Conservation (phyloP, 2,797 vertebrate species). For the Poeciliopsis infans region DNA sequence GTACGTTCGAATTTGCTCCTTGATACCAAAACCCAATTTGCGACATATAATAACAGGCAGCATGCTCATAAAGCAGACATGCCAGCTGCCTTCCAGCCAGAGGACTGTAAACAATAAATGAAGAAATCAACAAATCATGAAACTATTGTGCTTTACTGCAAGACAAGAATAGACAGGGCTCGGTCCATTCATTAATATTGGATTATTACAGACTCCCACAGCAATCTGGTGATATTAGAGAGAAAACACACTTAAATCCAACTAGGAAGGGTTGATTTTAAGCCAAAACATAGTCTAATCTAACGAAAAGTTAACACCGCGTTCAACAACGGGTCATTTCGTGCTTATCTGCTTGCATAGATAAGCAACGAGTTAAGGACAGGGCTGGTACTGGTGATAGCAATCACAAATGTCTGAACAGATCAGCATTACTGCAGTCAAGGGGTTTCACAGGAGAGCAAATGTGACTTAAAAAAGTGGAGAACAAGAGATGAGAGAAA, state of each 20-base stretch:
- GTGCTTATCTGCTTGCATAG: slow-evolving; percentile 41
- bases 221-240: slow-evolving; percentile 42
- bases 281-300: slow-evolving; percentile 26
- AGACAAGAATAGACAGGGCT: slow-evolving; percentile 24
- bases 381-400: slow-evolving; percentile 39
- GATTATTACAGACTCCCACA: slow-evolving; percentile 37
- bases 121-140: slow-evolving; percentile 54
- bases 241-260: slow-evolving; percentile 40
- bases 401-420: slow-evolving; percentile 28
- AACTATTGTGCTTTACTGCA: slow-evolving; percentile 34
- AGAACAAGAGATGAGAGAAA: background rate
- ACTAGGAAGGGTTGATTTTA: slow-evolving; percentile 50
- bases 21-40: slow-evolving; percentile 69
- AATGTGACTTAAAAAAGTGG: background rate
- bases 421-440: slow-evolving; percentile 1
- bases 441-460: slow-evolving; percentile 17
- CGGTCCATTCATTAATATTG: slow-evolving; percentile 11
- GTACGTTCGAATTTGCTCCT: slow-evolving; percentile 73
- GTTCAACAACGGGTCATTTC: slow-evolving; percentile 19
- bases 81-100: slow-evolving; percentile 40
- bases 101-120: slow-evolving; percentile 54
- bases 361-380: slow-evolving; percentile 39
- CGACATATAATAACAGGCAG: slow-evolving; percentile 64
- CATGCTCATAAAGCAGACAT: slow-evolving; percentile 52
- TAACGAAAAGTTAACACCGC: slow-evolving; percentile 19